Conservation (phyloP, 2,888 invertebrate species). For the Andrena dorsata region DNA sequence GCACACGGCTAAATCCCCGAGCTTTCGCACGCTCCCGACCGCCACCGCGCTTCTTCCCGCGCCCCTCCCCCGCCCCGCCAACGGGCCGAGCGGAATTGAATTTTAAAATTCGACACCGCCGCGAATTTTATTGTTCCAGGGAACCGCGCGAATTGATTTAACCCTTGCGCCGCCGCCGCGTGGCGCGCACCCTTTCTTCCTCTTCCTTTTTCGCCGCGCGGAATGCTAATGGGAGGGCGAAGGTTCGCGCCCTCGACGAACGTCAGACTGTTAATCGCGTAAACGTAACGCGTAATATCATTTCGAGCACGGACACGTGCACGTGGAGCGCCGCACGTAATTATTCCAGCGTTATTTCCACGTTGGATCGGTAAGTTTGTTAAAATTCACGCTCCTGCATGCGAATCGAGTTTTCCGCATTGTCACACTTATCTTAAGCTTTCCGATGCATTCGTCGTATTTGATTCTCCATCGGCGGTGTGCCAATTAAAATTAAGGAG, state of each 20-base stretch:
- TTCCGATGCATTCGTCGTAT: no score
- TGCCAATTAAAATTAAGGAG: no score
- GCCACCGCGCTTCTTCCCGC: neutral
- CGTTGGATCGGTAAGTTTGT: no score
- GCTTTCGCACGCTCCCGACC: slow-evolving; percentile 8
- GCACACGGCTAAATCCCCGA: slow-evolving; percentile 24
- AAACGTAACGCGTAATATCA: neutral
- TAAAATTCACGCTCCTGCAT: no score
- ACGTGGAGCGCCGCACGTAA: neutral
- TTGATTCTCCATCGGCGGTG: no score
- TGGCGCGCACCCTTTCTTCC: neutral
- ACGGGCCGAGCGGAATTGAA: slow-evolving; percentile 37
- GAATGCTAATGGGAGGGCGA: slow-evolving; percentile 42
- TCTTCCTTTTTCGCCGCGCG: neutral
- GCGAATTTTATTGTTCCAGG: slow-evolving; percentile 56
- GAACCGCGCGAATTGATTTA: slow-evolving; percentile 52
- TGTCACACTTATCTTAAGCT: no score
- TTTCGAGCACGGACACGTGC: neutral
- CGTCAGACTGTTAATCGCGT: slow-evolving; percentile 13
- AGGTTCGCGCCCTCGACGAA: neutral
- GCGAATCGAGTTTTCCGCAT: no score
- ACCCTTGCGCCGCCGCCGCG: slow-evolving; percentile 35
- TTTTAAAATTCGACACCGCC: slow-evolving; percentile 58
- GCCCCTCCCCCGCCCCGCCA: no score
- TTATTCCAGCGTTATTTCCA: no score